Conservation (phyloP, 2,797 vertebrate species). For the Meriones psammophilus region DNA sequence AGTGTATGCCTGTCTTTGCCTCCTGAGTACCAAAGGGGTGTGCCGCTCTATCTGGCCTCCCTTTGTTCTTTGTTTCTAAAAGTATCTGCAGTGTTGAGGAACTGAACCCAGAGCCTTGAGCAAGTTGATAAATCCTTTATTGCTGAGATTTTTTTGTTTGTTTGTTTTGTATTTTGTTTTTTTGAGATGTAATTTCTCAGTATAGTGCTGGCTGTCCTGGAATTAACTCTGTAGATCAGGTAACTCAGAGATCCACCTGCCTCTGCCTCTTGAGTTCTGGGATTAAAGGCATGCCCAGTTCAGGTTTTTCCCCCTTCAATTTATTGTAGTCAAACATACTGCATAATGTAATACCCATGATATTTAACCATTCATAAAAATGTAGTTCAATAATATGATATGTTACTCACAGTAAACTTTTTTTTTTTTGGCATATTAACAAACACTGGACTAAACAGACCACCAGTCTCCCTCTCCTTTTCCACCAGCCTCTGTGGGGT, state of each 20-base stretch:
- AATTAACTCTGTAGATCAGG: no score
- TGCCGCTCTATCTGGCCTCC: background rate
- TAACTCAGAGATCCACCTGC: no score
- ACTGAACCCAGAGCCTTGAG: background rate
- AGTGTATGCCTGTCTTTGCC: background rate
- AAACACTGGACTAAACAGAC: background rate
- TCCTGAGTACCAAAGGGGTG: background rate
- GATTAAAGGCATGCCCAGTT: no score
- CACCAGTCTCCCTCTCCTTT: background rate
- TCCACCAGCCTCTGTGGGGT: accelerated
- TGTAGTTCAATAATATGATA: background rate
- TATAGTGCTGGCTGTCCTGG: no score
- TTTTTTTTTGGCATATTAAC: background rate
- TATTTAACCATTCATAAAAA: background rate
- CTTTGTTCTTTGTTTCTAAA: background rate
- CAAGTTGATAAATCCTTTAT: background rate
- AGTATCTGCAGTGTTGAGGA: background rate
- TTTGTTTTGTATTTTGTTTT: no score
- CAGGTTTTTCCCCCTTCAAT: no score
- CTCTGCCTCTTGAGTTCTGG: no score
- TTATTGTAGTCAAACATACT: background rate
- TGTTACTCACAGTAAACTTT: background rate
- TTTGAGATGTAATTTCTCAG: no score
- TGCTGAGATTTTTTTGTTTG: background rate
- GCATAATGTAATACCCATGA: background rate